Evolutionary conservation across 2,113 vertebrate genomes (phyloP).

Genomic region (Columba livia): DNA sequence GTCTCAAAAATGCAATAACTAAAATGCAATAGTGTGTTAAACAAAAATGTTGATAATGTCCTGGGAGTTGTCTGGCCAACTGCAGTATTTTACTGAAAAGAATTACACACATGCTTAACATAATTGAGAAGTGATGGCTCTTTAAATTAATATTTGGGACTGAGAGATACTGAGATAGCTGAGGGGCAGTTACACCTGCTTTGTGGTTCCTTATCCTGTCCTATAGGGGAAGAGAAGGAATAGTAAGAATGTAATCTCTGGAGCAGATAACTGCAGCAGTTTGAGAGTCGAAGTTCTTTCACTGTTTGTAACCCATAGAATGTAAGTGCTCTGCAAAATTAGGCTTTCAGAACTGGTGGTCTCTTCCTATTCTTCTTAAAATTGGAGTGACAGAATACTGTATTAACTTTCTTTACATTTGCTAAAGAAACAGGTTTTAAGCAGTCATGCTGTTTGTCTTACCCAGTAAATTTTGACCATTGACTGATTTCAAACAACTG

Average conservation of each 20-base stretch:
- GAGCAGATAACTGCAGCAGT: neutral
- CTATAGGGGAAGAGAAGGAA: neutral
- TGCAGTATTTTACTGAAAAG: neutral
- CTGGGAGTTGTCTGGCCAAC: neutral
- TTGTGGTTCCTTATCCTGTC: neutral
- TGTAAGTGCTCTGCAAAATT: neutral
- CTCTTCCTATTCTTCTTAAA: neutral
- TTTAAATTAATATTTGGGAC: neutral
- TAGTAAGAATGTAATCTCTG: neutral
- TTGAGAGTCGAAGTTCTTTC: neutral
- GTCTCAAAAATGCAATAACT: neutral
- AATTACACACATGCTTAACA: neutral
- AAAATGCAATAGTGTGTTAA: neutral
- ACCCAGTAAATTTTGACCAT: neutral
- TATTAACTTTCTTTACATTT: neutral
- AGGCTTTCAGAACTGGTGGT: neutral
- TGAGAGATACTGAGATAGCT: neutral
- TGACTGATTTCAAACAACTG: neutral
- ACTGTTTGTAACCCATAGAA: neutral
- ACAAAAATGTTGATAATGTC: neutral
- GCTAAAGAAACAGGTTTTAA: neutral
- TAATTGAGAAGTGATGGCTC: neutral
- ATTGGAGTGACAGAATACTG: neutral
- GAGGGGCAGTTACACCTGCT: neutral
- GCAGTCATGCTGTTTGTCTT: neutral